Conservation (phyloP, 2,888 invertebrate genomes). For the Serrognathus titanus region DNA sequence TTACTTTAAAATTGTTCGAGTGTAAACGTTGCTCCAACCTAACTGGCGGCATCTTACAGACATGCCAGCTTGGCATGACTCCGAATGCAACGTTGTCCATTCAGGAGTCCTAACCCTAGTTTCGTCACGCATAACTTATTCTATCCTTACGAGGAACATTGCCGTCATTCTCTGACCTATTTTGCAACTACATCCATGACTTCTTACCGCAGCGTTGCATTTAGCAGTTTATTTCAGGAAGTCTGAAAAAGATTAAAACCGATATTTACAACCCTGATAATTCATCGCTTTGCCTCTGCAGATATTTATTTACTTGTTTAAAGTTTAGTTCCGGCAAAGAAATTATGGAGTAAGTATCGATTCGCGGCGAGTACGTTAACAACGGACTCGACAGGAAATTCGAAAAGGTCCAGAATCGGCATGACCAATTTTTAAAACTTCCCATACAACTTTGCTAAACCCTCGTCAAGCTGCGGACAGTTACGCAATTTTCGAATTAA, state of each 20-base stretch:
- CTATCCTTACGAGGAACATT: not conserved
- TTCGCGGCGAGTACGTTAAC: not conserved
- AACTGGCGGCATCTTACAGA: constrained; percentile 2
- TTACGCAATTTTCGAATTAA: constrained; percentile 18
- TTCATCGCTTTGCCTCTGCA: too few species aligned
- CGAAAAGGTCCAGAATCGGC: constrained; percentile 8
- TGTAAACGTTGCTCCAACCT: constrained; percentile 4
- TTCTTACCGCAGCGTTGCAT: too few species aligned
- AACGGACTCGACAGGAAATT: constrained; percentile 11
- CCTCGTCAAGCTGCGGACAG: constrained; percentile 16
- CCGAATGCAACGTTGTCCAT: not conserved
- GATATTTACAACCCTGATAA: too few species aligned
- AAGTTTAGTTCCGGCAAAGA: too few species aligned
- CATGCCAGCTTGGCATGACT: not conserved
- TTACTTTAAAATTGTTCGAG: not conserved
- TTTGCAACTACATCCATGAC: not conserved
- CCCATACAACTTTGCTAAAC: constrained; percentile 10
- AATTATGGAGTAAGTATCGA: too few species aligned
- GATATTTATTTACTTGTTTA: too few species aligned
- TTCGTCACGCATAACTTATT: not conserved
- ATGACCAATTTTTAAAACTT: constrained; percentile 13
- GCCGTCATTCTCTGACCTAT: not conserved
- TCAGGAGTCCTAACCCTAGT: not conserved
- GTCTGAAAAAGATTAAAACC: too few species aligned
- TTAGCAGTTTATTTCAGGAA: too few species aligned